Conservation (phyloP, 2,888 invertebrate genomes). For the Cephus sareptanus region DNA sequence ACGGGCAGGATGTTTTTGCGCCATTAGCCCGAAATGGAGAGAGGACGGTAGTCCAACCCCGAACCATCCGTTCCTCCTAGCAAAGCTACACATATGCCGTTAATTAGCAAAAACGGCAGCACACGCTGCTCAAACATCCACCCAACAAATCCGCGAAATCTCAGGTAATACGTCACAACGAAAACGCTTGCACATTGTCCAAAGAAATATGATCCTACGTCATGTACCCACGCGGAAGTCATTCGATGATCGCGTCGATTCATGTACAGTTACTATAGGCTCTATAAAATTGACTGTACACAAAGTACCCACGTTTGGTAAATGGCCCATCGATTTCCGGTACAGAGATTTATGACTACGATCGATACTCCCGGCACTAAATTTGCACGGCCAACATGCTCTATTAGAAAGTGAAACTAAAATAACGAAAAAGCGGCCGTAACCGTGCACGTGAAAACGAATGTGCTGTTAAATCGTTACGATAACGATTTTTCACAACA, state of each 20-base stretch:
- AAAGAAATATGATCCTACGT: not conserved
- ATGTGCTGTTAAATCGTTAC: not conserved
- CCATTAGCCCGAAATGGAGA: conserved; percentile 1
- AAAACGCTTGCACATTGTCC: not conserved
- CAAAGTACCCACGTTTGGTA: not conserved
- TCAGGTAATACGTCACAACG: not conserved
- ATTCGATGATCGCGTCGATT: not conserved
- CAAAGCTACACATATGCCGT: conserved; percentile 1
- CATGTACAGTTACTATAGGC: not conserved
- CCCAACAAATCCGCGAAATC: not conserved
- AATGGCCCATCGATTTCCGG: not conserved
- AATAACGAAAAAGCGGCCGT: not conserved
- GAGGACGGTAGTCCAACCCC: not conserved
- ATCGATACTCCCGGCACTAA: not conserved
- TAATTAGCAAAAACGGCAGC: conserved; percentile 3
- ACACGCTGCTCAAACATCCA: not conserved
- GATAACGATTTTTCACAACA: not conserved
- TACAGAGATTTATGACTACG: not conserved
- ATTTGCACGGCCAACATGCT: not conserved
- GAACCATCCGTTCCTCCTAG: not conserved
- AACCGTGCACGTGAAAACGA: not conserved
- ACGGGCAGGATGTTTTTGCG: not conserved
- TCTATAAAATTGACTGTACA: not conserved
- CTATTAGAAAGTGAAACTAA: not conserved
- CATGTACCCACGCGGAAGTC: not conserved